Evolutionary conservation across 2,888 invertebrate species (phyloP), one percentile per base, ranked within the genome.

Genomic region (Drosophila kanekoi): DNA sequence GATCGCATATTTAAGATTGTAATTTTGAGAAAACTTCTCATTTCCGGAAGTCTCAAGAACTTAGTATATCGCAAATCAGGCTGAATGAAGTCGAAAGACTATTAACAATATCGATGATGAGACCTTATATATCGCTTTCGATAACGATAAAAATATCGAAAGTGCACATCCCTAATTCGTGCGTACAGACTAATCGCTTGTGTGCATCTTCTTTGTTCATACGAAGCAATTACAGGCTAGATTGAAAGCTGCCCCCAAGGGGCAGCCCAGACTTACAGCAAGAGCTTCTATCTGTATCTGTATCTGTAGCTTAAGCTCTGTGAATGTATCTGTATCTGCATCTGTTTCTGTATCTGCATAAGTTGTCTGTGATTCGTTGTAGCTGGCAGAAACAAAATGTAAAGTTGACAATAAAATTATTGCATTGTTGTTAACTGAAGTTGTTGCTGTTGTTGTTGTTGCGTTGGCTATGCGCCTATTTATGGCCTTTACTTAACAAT

Each of bases 401-500:
- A 57, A 67, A 80, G 76, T 82, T 85, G 82, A 82, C 82, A 82
- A 82, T 79, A 77, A 82, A 84, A 84, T 81, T 79, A 81, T 81
- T 81, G 85, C 81, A 69, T 69, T 79, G 81, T 81, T 67, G 70
- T 64, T 53, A 60, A 49, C 60, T 65, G 69, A 37, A 64, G 47
- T 37, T 57, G 43, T 64, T 64, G 53, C 9, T 57, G 59, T 48
- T 66, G 56, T 14, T 60, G 65, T 53, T 64, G 57, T 32, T 64
- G 53, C 51, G 44, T 41, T 73, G 63, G 18, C 58, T 59, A 60
- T 71, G 70, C 68, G 63, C 64, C 81, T 83, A 76, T 82, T 86
- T 83, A 80, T 83, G 81, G 83, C 83, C 83, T 81, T 86, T 81
- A 79, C 47, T 75, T 84, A 87, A 85, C 84, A 87, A 87, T 84